Evolutionary conservation across 2,888 invertebrate species (phyloP).

Genomic region (Drosophila ezoana): DNA sequence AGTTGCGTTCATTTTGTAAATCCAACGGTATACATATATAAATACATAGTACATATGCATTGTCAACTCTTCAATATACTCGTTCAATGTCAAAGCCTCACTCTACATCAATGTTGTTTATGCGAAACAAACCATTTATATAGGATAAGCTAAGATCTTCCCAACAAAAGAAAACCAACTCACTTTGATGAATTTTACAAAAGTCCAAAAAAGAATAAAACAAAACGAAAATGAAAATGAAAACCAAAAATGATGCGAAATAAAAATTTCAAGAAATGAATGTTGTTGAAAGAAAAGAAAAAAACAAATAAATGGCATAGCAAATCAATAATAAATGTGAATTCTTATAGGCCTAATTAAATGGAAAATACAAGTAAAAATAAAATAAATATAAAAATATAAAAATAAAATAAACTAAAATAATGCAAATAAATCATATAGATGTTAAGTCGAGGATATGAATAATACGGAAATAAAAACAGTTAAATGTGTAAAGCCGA

Average conservation of each 20-base stretch:
- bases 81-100: conserved; percentile 66
- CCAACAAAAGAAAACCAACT: conserved; percentile 24
- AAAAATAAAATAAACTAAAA: neutral
- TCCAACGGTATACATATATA: conserved; percentile 27
- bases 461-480: conserved; percentile 72
- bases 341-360: conserved; percentile 73
- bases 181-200: conserved; percentile 79
- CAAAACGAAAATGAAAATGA: conserved; percentile 41
- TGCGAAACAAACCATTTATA: conserved; percentile 50
- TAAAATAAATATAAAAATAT: no score
- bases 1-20: conserved; percentile 30
- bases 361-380: conserved; percentile 21
- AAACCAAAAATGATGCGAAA: conserved; percentile 19
- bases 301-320: conserved; percentile 23
- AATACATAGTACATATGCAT: conserved; percentile 61
- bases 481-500: conserved; percentile 67
- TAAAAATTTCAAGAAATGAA: conserved; percentile 12
- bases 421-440: conserved; percentile 53
- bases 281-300: conserved; percentile 37
- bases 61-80: conserved; percentile 62
- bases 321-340: conserved; percentile 64
- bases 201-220: conserved; percentile 76
- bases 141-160: conserved; percentile 36
- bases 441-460: conserved; percentile 64
- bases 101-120: conserved; percentile 77